These are phyloP conservation scores for Malurus melanocephalus DNA, from an alignment of 2,113 vertebrate genomes.

Conservation along the genomic window DNA sequence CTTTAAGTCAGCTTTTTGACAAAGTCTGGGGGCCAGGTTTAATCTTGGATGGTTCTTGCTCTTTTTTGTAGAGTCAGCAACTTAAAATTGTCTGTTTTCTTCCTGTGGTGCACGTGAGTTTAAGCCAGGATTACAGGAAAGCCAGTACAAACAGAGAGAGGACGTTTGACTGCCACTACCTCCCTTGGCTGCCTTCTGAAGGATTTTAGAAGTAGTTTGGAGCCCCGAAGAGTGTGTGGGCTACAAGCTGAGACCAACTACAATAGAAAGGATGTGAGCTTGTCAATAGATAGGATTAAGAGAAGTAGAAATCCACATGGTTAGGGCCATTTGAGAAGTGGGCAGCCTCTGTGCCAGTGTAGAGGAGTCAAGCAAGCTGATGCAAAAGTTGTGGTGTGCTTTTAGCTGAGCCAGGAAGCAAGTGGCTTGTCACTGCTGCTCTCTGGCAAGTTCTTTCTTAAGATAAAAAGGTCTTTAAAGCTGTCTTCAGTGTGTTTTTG, in stretches of 20 bases:
- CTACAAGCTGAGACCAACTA: neutral
- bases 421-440: neutral
- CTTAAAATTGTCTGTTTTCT: conserved; percentile 22
- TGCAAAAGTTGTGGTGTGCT: neutral
- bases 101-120: neutral
- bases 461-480: neutral
- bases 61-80: conserved; percentile 21
- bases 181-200: neutral
- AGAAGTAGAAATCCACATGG: neutral
- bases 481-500: neutral
- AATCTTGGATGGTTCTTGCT: neutral
- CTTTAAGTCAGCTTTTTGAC: conserved; percentile 1
- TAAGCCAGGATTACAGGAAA: conserved; percentile 35
- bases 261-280: neutral
- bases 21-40: conserved; percentile 12
- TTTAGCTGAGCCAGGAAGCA: neutral
- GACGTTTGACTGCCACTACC: neutral
- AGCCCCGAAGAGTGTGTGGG: neutral
- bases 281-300: neutral
- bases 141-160: neutral
- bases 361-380: neutral
- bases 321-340: neutral
- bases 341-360: neutral
- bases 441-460: neutral
- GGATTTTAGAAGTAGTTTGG: neutral